These are phyloP conservation scores for Megaceryle maxima DNA, from an alignment of 2,113 vertebrate genomes.

Conservation along the genomic window DNA sequence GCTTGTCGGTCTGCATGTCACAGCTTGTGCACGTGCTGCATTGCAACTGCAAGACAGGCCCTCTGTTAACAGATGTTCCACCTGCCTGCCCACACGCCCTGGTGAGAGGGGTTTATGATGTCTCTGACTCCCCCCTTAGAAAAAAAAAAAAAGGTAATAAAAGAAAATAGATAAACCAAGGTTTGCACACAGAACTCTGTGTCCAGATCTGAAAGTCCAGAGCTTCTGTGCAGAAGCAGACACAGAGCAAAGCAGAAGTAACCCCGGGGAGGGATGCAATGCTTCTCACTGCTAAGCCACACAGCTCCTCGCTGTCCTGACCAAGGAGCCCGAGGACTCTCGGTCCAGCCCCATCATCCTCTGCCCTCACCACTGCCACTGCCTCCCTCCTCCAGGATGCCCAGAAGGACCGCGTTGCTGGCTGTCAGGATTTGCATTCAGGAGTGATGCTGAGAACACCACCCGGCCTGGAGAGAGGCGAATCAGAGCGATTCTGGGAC, in stretches of 20 bases:
- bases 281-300: fast-evolving
- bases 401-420: not conserved
- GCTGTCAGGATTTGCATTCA: not conserved
- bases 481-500: not conserved
- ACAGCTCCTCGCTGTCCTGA: fast-evolving
- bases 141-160: not conserved
- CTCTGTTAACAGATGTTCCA: not conserved
- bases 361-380: not conserved
- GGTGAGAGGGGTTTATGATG: fast-evolving
- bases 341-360: not conserved
- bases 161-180: not conserved
- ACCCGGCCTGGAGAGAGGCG: not conserved
- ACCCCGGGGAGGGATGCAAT: not conserved
- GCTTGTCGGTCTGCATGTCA: not conserved
- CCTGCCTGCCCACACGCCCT: fast-evolving
- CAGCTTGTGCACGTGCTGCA: not conserved
- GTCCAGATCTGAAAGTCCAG: not conserved
- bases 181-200: fast-evolving
- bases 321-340: not conserved
- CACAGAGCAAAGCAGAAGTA: not conserved
- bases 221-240: not conserved
- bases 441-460: not conserved
- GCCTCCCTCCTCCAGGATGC: not conserved
- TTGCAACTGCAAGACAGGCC: fast-evolving
- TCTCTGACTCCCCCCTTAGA: not conserved